Base-by-base conservation (phyloP, 2,113 vertebrate species). In the Malurus alboscapulatus region DNA sequence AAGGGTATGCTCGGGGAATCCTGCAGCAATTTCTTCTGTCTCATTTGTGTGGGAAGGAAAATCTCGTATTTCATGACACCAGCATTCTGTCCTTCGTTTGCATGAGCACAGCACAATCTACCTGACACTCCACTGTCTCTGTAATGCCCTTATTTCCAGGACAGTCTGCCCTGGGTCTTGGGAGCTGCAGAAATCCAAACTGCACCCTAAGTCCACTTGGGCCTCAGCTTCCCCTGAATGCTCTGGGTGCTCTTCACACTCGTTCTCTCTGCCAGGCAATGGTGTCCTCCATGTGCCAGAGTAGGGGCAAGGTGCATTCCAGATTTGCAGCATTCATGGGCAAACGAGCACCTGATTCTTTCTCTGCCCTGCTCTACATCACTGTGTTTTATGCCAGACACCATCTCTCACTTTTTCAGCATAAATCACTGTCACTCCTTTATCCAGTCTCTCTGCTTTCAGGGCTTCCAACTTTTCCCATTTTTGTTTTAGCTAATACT, bases 391-490 rank as follows among this genome's bases (percentile, higher is more conserved):
- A n/a, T 27, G 40, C n/a, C 26, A 53, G 14, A 40, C 24, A 65
- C 44, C 40, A 50, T 0, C 7, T 29, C 24, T 25, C 19, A 10
- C 38, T 32, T 18, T 75, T 88, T 77, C 55, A 74, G 7, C 0
- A 0, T 30, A 1, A 32, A 30, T n/a, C 57, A 17, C 9, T 44
- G 4, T 45, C 36, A 48, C 0, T 0, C 9, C 55, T 80, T 79
- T 53, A 66, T 44, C 15, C 17, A 12, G 3, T 38, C 17, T 38
- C 24, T 79, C 42, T 45, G 38, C 24, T 83, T 90, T 81, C 42
- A 44, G 10, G 7, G 38, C 19, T 92, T 65, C 32, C 5, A 76
- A 47, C 5, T 34, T 73, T 17, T 34, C 21, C 32, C 3, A 2
- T 40, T 84, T 73, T 59, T 40, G 18, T 84, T 84, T 88, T 55